Base-by-base conservation (phyloP, 1,140 invertebrate genomes). In the Sarcophaga bullata region DNA sequence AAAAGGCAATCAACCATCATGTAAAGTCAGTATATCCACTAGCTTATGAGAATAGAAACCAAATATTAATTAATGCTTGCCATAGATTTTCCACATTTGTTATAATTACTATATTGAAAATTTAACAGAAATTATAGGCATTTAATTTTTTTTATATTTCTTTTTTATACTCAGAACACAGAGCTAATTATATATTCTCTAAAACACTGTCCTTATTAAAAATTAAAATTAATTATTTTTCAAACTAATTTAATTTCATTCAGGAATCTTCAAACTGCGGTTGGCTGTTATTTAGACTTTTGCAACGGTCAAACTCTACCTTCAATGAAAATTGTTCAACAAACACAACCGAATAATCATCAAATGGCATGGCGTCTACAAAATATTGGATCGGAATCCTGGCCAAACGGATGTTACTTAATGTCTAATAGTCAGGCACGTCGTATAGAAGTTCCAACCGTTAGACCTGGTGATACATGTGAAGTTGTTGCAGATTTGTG, bases 261-360 rank as follows among this genome's bases (percentile, higher is more conserved):
- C 46, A 98, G 97, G 97, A 99, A 99, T 91, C 91, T 99, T 75
- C 97, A 99, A 92, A 96, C 96, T 84, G 98, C 98, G 75, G 94
- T 99, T 85, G 96, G 98, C 91, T 97, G 97, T 85, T 99, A 98
- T 90, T 96, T 98, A 92, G 98, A 99, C 91, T 95, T 94, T 86
- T 92, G 92, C 83, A 87, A 86, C 54, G 84, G 86, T 58, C 87
- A 89, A 81, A 88, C 86, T 11, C 88, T 96, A 80, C 96, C 95
- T 8, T 93, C 93, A 46, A 96, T 98, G 96, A 91, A 92, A 8
- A 92, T 97, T 83, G 89, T 97, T n/a, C 93, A 93, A 86, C 95
- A 97, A 8, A 84, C 86, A 80, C 85, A 86, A 46, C 82, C 87
- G 8, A 86, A 84, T 83, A 84, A 84, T 17, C 84, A 86, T 72